A percentile compares a stretch with the other conserved stretches of the same genome.
These are phyloP conservation scores for Natrix natrix DNA, from an alignment of 2,797 vertebrate genomes.

Conservation along the genomic window DNA sequence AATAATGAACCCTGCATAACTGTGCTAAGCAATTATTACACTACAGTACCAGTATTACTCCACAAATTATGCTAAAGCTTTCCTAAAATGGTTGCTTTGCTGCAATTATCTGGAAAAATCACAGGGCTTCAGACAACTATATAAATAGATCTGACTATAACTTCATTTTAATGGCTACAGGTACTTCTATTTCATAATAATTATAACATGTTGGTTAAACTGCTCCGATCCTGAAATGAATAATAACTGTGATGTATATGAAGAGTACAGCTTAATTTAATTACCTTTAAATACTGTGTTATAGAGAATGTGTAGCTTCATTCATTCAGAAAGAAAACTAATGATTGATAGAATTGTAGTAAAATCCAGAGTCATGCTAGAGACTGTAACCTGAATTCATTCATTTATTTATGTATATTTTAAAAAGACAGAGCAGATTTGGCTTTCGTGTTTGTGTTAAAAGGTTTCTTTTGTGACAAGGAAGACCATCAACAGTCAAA, in stretches of 20 bases:
- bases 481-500: background rate
- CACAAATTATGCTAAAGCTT: background rate
- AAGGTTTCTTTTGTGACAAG: background rate
- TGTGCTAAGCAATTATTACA: conserved; percentile 3
- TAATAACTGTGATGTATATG: background rate
- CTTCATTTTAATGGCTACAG: conserved; percentile 8
- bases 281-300: background rate
- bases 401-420: background rate
- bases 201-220: conserved; percentile 11
- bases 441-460: background rate
- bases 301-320: background rate
- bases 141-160: conserved; percentile 20
- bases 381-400: background rate
- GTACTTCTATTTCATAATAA: conserved; percentile 3
- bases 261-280: background rate
- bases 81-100: background rate
- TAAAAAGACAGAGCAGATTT: background rate
- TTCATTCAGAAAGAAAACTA: background rate
- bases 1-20: background rate
- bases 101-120: conserved; percentile 1
- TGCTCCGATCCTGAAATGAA: conserved; percentile 27
- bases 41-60: background rate
- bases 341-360: background rate
- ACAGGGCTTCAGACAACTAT: background rate
- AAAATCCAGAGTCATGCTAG: background rate